Evolutionary conservation across 2,797 vertebrate genomes (phyloP).

Genomic region (Acanthornis magna): DNA sequence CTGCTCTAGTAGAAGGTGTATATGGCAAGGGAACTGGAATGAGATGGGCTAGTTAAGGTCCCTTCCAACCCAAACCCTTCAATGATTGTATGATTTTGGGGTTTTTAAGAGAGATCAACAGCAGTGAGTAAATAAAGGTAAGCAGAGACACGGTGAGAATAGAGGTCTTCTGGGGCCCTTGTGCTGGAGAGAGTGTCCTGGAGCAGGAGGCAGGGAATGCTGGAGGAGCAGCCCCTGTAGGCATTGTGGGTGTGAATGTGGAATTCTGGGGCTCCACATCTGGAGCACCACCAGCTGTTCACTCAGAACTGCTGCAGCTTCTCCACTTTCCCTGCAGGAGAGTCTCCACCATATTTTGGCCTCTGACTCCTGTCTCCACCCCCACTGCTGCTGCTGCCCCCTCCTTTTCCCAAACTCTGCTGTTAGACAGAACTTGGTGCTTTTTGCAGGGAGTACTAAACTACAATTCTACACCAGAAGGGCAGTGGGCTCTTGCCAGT

Average conservation of each 20-base stretch:
- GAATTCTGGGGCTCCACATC: background rate
- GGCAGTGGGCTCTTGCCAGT: background rate
- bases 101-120: background rate
- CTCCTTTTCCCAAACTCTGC: background rate
- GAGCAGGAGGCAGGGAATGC: background rate
- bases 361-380: background rate
- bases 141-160: background rate
- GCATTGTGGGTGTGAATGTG: background rate
- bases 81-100: background rate
- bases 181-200: background rate
- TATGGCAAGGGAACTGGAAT: background rate
- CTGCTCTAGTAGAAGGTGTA: background rate
- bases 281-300: background rate
- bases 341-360: background rate
- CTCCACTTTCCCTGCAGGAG: background rate
- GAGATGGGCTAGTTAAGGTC: background rate
- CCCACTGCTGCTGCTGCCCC: background rate
- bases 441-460: background rate
- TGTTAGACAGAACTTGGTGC: background rate
- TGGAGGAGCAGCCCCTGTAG: background rate
- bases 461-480: background rate
- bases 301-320: background rate
- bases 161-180: background rate
- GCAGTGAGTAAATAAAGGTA: background rate
- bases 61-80: background rate